Base-by-base conservation (phyloP, 2,113 vertebrate species). In the Phocoena phocoena region DNA sequence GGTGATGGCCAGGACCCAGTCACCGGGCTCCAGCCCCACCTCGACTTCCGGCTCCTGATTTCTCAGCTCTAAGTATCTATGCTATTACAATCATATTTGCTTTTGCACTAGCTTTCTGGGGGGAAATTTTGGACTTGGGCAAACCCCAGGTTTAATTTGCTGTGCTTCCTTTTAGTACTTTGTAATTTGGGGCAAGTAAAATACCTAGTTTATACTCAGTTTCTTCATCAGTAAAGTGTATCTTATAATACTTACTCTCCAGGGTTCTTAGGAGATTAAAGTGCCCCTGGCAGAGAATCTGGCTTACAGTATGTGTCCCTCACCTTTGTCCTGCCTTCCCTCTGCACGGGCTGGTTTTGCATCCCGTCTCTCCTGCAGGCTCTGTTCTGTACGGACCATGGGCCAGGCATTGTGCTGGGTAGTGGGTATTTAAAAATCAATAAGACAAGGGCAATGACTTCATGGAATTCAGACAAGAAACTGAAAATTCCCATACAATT, bases 1-100 rank as follows among this genome's bases (percentile, higher is more conserved):
- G 74, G 18, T 0, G 5, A 10, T 26, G 20, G 8, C 20, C 26
- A 60, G 74, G 81, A 8, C 6, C 62, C n/a, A 12, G 3, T 4
- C 8, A 3, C 21, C 0, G 1, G 14, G 8, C 12, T 60, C 63
- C 18, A 31, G 44, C 47, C n/a, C 13, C 36, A 18, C 21, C 63
- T 14, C 3, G 3, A 68, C 55, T 28, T 41, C 33, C 65, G n/a
- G 4, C 1, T 2, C 38, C 26, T 1, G 6, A 60, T 65, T 81
- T 73, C 38, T 41, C 50, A 86, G 55, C 63, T 53, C 5, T 58
- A 28, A 36, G 33, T 26, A 12, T 70, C 36, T 36, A 17, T 67
- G 6, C 12, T 36, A 79, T 85, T n/a, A 53, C 91, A 88, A n/a
- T 73, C 33, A 23, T 31, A 67, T 67, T 53, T 74, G n/a, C 36